Percentiles rank a stretch among this genome's conserved stretches.
Evolutionary conservation across 2,888 invertebrate species (phyloP).

Genomic region (Lepidocyrtinus sp.): DNA sequence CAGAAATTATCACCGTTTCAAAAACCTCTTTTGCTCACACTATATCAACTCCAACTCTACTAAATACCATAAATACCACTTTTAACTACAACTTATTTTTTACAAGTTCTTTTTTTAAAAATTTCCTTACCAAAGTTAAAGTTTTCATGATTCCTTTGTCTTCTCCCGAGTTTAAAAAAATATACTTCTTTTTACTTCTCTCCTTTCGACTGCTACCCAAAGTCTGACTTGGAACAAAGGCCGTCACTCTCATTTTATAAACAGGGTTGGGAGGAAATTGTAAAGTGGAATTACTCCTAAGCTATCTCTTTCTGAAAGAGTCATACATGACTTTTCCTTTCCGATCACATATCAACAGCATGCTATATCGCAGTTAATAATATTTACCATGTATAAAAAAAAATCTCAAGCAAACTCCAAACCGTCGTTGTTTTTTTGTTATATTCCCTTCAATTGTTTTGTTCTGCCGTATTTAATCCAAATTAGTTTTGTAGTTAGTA

Average conservation of each 20-base stretch:
- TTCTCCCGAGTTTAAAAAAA: background rate
- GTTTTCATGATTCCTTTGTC: conserved; percentile 41
- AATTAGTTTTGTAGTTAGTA: background rate
- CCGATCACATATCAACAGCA: conserved; percentile 20
- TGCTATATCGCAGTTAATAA: background rate
- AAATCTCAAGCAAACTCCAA: background rate
- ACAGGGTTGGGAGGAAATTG: conserved; percentile 41
- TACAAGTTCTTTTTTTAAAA: too few species aligned
- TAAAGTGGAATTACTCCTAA: background rate
- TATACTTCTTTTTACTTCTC: conserved; percentile 10
- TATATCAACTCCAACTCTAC: too few species aligned
- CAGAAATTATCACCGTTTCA: background rate
- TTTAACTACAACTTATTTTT: too few species aligned
- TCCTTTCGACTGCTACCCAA: conserved; percentile 16
- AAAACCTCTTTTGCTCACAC: too few species aligned
- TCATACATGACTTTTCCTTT: conserved; percentile 42
- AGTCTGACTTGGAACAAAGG: conserved; percentile 45
- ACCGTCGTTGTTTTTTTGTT: background rate
- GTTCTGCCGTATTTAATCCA: background rate
- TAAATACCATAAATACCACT: too few species aligned
- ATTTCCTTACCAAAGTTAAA: conserved; percentile 47
- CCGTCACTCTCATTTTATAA: conserved; percentile 43
- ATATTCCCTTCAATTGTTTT: background rate
- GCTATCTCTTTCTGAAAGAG: background rate
- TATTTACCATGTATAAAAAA: background rate